A percentile compares a stretch with the other conserved stretches of the same genome.
phyloP scores from a whole-genome alignment of 2,797 vertebrate genomes.

The Momotus momota region DNA sequence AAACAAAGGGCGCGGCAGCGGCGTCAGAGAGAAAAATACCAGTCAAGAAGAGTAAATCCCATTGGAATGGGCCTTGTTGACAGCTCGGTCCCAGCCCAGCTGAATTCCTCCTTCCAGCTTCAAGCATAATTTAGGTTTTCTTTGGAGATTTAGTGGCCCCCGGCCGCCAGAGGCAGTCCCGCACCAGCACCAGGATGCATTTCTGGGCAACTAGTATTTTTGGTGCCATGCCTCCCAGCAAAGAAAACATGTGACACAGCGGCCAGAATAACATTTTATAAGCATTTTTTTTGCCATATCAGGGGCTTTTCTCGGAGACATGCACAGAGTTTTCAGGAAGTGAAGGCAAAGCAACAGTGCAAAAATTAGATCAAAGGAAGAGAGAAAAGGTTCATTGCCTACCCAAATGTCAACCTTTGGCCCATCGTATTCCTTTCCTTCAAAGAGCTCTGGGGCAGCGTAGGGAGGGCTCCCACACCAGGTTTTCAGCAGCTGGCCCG shows the following conservation, averaged over 20 bases:
- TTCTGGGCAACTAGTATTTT: fast-evolving
- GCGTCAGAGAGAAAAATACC: neutral
- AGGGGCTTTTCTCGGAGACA: neutral
- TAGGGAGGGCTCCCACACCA: conserved; percentile 99
- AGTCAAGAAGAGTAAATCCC: no score
- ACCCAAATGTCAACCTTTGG: conserved; percentile 99
- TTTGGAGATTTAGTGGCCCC: neutral
- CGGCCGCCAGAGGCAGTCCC: no score
- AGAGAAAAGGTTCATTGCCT: conserved; percentile 15
- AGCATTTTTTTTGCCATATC: fast-evolving
- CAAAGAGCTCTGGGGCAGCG: conserved; percentile 95
- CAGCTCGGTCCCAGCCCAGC: neutral
- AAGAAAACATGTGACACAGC: fast-evolving
- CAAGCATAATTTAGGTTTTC: neutral
- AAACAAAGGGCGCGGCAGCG: neutral
- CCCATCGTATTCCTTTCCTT: conserved; percentile 97
- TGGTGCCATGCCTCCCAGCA: fast-evolving
- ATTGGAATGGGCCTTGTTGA: neutral
- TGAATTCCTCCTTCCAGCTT: neutral
- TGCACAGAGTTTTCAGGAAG: neutral
- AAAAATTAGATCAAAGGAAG: neutral
- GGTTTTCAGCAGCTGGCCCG: conserved; percentile 95
- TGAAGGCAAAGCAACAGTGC: neutral
- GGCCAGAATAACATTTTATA: fast-evolving
- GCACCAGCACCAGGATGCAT: fast-evolving